Evolutionary conservation across 2,797 vertebrate genomes (phyloP).

Genomic region (Limosa lapponica): DNA sequence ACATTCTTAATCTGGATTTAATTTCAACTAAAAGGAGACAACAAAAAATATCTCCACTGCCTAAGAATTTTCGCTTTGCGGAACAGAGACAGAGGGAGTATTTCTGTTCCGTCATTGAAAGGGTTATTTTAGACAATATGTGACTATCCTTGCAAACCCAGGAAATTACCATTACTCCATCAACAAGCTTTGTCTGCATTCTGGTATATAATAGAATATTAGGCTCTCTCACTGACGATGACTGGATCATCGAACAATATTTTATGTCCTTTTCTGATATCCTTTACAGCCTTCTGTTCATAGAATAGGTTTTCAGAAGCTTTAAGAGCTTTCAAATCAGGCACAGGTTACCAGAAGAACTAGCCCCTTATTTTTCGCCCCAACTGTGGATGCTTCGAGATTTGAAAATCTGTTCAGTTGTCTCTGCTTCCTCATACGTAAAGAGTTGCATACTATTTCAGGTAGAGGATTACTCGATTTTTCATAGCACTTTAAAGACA

Average conservation of each 20-base stretch:
- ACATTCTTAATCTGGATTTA: neutral
- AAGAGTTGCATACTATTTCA: neutral
- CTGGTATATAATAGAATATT: neutral
- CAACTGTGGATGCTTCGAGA: neutral
- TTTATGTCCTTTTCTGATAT: neutral
- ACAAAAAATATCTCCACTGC: neutral
- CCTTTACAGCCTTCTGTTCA: neutral
- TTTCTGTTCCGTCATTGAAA: neutral
- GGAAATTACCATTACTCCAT: neutral
- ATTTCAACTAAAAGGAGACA: neutral
- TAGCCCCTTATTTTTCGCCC: neutral
- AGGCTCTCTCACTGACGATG: neutral
- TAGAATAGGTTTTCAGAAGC: neutral
- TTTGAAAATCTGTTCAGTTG: neutral
- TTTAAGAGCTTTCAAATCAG: neutral
- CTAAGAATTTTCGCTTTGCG: neutral
- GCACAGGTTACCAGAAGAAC: neutral
- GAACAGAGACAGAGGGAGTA: neutral
- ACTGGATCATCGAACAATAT: neutral
- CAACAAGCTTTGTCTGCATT: neutral
- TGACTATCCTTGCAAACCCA: neutral
- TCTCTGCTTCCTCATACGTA: neutral
- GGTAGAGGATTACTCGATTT: neutral
- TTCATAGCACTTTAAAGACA: neutral
- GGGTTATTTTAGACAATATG: neutral